phyloP scores from a whole-genome alignment of 2,888 invertebrate species.

The Orchesellides sinensis region DNA sequence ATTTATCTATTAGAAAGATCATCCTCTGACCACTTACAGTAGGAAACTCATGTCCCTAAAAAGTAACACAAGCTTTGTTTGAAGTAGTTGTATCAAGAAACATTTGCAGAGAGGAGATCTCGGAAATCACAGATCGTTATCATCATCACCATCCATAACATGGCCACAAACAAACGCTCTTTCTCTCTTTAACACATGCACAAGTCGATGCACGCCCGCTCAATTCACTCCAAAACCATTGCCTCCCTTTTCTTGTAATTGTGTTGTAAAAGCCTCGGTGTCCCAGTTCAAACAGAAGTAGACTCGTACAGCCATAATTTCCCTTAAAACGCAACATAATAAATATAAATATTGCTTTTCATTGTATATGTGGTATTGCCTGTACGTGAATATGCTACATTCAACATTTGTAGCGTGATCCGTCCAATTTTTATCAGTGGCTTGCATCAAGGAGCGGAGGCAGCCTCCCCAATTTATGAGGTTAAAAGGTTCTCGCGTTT shows the following conservation, averaged over 20 bases:
- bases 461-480: conserved; percentile 19
- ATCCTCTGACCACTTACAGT: too few relatives aligned
- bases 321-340: conserved; percentile 7
- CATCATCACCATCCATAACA: conserved; percentile 30
- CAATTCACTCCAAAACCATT: conserved; percentile 6
- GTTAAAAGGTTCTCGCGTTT: conserved; percentile 47
- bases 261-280: conserved; percentile 14
- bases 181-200: conserved; percentile 1
- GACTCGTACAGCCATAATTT: too few relatives aligned
- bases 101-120: conserved; percentile 18
- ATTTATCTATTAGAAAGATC: too few relatives aligned
- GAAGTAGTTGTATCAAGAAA: too few relatives aligned
- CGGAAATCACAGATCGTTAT: conserved; percentile 17
- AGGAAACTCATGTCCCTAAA: too few relatives aligned
- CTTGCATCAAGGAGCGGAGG: conserved; percentile 20
- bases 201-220: conserved; percentile 3
- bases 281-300: background rate
- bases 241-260: conserved; percentile 8
- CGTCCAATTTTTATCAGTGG: conserved; percentile 5
- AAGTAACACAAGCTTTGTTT: too few relatives aligned
- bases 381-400: background rate
- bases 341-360: background rate
- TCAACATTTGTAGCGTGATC: conserved; percentile 23
- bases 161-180: conserved; percentile 44
- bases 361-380: background rate